These are phyloP conservation scores for Oceanodroma tethys DNA, from an alignment of 2,113 vertebrate species.

Conservation along the genomic window DNA sequence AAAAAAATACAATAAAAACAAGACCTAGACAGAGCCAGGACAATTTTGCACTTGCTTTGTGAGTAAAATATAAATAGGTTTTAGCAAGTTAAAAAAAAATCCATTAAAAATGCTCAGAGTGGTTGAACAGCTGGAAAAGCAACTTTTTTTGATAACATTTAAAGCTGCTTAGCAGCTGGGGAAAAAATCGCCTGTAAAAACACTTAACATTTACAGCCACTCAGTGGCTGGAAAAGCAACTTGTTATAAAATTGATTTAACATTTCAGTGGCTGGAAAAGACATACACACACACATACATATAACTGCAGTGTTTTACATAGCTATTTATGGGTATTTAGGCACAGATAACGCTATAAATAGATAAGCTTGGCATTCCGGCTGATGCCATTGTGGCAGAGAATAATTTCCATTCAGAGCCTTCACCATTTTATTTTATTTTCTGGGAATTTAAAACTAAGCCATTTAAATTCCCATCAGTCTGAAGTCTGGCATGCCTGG, in stretches of 20 bases:
- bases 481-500: constrained; percentile 53
- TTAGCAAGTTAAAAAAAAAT: constrained; percentile 71
- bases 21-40: constrained; percentile 67
- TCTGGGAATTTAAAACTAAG: constrained; percentile 37
- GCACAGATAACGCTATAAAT: constrained; percentile 58
- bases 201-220: constrained; percentile 81
- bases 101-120: constrained; percentile 72
- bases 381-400: constrained; percentile 27
- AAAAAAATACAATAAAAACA: constrained; percentile 74
- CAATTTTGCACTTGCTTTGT: constrained; percentile 79
- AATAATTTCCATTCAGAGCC: constrained; percentile 49
- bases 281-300: constrained; percentile 63
- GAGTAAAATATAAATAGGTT: constrained; percentile 80
- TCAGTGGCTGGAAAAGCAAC: constrained; percentile 79
- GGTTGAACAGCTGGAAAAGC: constrained; percentile 76
- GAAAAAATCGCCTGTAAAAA: constrained; percentile 78
- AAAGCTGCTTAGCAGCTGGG: constrained; percentile 76
- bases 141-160: constrained; percentile 64
- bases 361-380: constrained; percentile 29
- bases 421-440: constrained; percentile 49
- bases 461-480: constrained; percentile 59
- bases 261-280: constrained; percentile 75
- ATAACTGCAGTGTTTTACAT: constrained; percentile 46
- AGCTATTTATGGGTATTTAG: constrained; percentile 67
- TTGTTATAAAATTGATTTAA: constrained; percentile 82